Evolutionary conservation across 2,888 invertebrate genomes (phyloP).

Genomic region (Caenorhabditis sinica): DNA sequence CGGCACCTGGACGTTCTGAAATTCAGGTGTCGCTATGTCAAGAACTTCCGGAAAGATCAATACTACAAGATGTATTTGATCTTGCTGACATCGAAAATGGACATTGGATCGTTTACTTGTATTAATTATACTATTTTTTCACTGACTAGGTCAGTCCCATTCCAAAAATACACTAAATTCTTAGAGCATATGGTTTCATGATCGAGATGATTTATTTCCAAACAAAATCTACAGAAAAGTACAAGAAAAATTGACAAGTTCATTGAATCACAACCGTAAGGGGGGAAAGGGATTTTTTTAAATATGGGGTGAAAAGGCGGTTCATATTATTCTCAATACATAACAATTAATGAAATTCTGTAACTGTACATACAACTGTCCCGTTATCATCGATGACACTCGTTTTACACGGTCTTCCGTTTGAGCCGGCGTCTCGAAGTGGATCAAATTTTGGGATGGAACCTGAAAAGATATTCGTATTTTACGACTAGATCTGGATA

Average conservation of each 20-base stretch:
- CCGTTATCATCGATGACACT: constrained; percentile 52
- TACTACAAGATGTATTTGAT: too few species aligned
- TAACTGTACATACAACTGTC: constrained; percentile 53
- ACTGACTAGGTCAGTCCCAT: too few species aligned
- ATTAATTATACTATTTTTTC: too few species aligned
- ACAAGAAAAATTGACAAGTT: constrained; percentile 36
- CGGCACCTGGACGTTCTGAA: too few species aligned
- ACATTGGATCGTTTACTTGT: too few species aligned
- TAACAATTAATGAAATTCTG: constrained; percentile 48
- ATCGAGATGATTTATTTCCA: not conserved
- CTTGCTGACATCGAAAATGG: too few species aligned
- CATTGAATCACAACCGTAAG: constrained; percentile 35
- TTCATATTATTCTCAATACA: constrained; percentile 32
- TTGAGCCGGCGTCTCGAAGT: constrained; percentile 22
- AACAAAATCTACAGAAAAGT: constrained; percentile 1
- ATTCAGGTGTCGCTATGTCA: too few species aligned
- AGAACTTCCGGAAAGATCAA: too few species aligned
- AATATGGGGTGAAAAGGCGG: not conserved
- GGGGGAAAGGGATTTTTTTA: not conserved
- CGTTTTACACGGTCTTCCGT: constrained; percentile 45
- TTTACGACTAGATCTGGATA: not conserved
- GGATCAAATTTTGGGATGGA: constrained; percentile 43
- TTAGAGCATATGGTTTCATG: too few species aligned
- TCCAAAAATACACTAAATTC: too few species aligned
- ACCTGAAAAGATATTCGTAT: constrained; percentile 1